Evolutionary conservation across 2,888 invertebrate species (phyloP), one percentile per base, ranked within the genome.

Genomic region (Adelognathus sp.): DNA sequence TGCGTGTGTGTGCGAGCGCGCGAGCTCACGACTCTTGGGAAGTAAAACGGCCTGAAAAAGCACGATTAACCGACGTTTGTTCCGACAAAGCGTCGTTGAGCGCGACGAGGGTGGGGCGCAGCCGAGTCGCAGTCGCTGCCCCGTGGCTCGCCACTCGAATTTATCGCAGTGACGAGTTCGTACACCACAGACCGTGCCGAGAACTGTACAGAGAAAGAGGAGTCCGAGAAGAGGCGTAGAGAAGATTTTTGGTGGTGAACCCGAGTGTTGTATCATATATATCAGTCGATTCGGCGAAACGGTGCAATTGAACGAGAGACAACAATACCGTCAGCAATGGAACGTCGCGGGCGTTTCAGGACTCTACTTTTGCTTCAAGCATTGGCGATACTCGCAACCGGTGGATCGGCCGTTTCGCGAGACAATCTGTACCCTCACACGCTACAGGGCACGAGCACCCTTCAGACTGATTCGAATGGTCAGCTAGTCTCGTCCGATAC

Each of bases 401-500:
- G 69, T 60, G 84, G 75, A 41, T 58, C 71, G 39, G 86, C 86
- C 41, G 72, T 91, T 18, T 69, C 84, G 33, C 88, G 83, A 61
- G 85, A 86, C 66, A 87, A 89, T 76, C 82, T 91, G 14, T 91
- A 90, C 63, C 89, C 90, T 0, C 85, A 88, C 77, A 67, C 78
- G 36, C 66, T 75, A 9, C 79, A 86, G 1, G 87, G 84, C 2
- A 72, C 84, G 1, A 70, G 75, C 54, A 77, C 70, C 41, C 88
- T 91, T 5, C 83, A 85, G 54, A 24, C 80, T 11, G 89, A 88
- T 67, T 21, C 66, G 29, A 83, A 86, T 61, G 90, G 90, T 21
- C 82, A 84, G 76, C 80, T 90, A 24, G 0, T 76, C 3, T 86
- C 95, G 9, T 93, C 93, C 0, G 95, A 96, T 89, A 92, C 95